Evolutionary conservation across 2,888 invertebrate genomes (phyloP).

Genomic region (Argyresthia albistria): DNA sequence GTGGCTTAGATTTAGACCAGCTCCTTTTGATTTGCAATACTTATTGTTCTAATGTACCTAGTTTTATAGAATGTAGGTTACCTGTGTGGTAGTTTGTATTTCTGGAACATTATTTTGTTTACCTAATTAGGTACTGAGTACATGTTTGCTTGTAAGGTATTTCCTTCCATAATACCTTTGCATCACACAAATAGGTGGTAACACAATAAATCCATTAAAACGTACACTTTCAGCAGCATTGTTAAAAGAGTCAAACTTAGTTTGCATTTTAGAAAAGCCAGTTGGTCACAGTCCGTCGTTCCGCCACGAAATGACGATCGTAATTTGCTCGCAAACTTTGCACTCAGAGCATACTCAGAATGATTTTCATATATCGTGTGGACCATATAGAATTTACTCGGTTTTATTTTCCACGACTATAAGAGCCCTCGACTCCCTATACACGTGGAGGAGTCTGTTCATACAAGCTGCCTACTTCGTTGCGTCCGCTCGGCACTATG

Average conservation of each 20-base stretch:
- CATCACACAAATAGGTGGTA: neutral
- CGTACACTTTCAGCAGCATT: neutral
- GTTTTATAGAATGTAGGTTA: too few species aligned
- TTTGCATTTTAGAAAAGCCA: neutral
- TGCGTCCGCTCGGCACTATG: neutral
- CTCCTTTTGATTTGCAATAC: too few species aligned
- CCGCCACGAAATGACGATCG: neutral
- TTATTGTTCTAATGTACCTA: too few species aligned
- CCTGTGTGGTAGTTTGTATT: too few species aligned
- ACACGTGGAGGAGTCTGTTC: constrained; percentile 41
- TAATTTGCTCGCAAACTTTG: constrained; percentile 22
- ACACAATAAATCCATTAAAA: neutral
- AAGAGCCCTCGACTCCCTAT: constrained; percentile 47
- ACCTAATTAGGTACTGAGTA: too few species aligned
- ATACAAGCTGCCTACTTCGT: constrained; percentile 24
- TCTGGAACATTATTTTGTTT: too few species aligned
- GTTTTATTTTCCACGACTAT: constrained; percentile 53
- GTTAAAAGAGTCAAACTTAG: neutral
- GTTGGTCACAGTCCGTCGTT: too few species aligned
- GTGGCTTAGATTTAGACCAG: too few species aligned
- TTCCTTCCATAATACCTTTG: too few species aligned
- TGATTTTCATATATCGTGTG: constrained; percentile 32
- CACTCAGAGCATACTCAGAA: constrained; percentile 38
- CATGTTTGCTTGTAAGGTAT: too few species aligned
- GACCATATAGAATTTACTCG: constrained; percentile 43